A percentile compares a stretch with the other conserved stretches of the same genome.
These are phyloP conservation scores for Caenorhabditis sp. DNA, from an alignment of 2,888 invertebrate species.

Conservation along the genomic window DNA sequence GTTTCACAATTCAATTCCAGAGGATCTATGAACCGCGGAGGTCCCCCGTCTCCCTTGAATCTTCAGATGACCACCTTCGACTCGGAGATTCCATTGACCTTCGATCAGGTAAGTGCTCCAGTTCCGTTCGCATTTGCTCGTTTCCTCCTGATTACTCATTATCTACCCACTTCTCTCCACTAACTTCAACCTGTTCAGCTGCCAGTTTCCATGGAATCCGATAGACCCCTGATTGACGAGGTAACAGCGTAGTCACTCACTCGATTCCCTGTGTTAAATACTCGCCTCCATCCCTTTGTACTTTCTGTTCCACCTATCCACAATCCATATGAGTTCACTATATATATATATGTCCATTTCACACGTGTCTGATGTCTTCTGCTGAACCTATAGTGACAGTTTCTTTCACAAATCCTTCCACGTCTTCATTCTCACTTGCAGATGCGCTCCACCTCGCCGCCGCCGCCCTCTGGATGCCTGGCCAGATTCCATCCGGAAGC, in stretches of 20 bases:
- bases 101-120: slow-evolving; percentile 67
- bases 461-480: slow-evolving; percentile 59
- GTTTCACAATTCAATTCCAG: too few species aligned
- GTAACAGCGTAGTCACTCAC: slow-evolving; percentile 48
- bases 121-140: not conserved
- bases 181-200: slow-evolving; percentile 50
- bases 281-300: slow-evolving; percentile 36
- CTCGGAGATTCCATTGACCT: slow-evolving; percentile 69
- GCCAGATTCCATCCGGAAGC: slow-evolving; percentile 74
- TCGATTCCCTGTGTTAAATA: slow-evolving; percentile 42
- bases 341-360: slow-evolving; percentile 23
- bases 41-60: slow-evolving; percentile 64
- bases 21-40: slow-evolving; percentile 44
- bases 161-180: slow-evolving; percentile 29
- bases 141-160: slow-evolving; percentile 12
- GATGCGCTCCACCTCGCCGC: slow-evolving; percentile 54
- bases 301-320: slow-evolving; percentile 30
- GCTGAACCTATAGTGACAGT: too few species aligned
- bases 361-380: slow-evolving; percentile 34
- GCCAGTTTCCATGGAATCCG: slow-evolving; percentile 63
- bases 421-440: slow-evolving; percentile 21
- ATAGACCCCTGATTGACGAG: slow-evolving; percentile 66
- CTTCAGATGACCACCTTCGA: slow-evolving; percentile 72
- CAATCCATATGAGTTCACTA: slow-evolving; percentile 9
- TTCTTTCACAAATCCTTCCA: not conserved